Percentiles rank a stretch among this genome's conserved stretches.
Conservation (phyloP, 2,888 invertebrate genomes). For the Meiosimyza decipiens region DNA sequence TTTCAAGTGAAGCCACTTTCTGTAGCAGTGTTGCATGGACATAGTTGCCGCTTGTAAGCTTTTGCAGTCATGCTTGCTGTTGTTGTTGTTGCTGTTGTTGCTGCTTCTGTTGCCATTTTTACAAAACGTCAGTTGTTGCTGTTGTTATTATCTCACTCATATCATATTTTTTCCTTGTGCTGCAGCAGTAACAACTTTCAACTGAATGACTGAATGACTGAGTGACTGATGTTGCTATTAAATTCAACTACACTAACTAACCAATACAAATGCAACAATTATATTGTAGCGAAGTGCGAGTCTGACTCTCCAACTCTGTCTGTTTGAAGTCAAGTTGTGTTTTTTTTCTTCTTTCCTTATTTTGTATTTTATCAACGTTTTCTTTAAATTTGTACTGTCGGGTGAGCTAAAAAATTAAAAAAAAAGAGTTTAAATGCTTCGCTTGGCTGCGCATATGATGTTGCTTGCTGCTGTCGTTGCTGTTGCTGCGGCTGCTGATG, state of each 20-base stretch:
- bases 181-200: slow-evolving; percentile 2
- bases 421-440: slow-evolving; percentile 15
- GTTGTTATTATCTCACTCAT: neutral
- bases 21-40: slow-evolving; percentile 39
- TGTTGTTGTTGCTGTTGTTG: slow-evolving; percentile 37
- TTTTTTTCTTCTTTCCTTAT: neutral
- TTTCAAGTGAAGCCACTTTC: slow-evolving; percentile 8
- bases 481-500: slow-evolving; percentile 38
- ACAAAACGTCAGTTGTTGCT: neutral
- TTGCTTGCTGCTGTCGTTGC: slow-evolving; percentile 39
- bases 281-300: neutral
- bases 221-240: slow-evolving; percentile 13
- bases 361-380: too few species aligned
- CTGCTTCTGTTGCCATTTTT: slow-evolving; percentile 36
- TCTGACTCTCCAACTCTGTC: slow-evolving; percentile 5
- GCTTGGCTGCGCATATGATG: slow-evolving; percentile 35
- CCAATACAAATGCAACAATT: slow-evolving; percentile 9
- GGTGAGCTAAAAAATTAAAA: too few species aligned
- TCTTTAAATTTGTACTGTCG: too few species aligned
- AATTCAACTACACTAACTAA: slow-evolving; percentile 14
- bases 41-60: slow-evolving; percentile 36
- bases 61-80: slow-evolving; percentile 18
- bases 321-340: slow-evolving; percentile 9
- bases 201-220: slow-evolving; percentile 13
- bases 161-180: slow-evolving; percentile 5